Evolutionary conservation across 2,888 invertebrate genomes (phyloP).

Genomic region (Bruchidius siliquastri): DNA sequence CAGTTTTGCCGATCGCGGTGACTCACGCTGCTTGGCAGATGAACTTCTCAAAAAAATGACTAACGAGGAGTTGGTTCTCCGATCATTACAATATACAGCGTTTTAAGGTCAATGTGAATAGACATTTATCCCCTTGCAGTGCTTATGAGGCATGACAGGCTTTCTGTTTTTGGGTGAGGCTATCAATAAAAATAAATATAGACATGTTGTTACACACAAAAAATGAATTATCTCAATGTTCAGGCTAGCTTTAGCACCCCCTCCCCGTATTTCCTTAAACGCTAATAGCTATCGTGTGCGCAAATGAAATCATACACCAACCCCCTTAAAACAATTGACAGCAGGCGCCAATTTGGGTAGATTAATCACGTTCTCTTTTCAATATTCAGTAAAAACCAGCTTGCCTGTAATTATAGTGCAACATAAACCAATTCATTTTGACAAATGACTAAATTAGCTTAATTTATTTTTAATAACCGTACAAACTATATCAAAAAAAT

Average conservation of each 20-base stretch:
- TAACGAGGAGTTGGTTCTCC: too few species aligned
- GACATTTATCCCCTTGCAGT: too few species aligned
- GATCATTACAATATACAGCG: too few species aligned
- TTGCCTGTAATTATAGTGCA: slow-evolving; percentile 2
- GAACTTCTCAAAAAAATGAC: too few species aligned
- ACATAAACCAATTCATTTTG: slow-evolving; percentile 21
- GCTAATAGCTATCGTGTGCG: slow-evolving; percentile 3
- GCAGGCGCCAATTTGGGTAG: slow-evolving; percentile 20
- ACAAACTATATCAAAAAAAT: not conserved
- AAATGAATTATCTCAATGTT: not conserved
- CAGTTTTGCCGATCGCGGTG: too few species aligned
- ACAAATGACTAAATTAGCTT: slow-evolving; percentile 37
- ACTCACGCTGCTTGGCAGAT: too few species aligned
- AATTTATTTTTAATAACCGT: slow-evolving; percentile 36
- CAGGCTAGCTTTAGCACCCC: not conserved
- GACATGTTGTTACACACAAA: too few species aligned
- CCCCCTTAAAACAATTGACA: slow-evolving; percentile 16
- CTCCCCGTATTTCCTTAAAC: not conserved
- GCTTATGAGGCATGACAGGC: too few species aligned
- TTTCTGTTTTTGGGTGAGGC: too few species aligned
- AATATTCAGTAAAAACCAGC: slow-evolving; percentile 16
- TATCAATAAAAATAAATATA: too few species aligned
- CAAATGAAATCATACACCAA: slow-evolving; percentile 13
- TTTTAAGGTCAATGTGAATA: too few species aligned
- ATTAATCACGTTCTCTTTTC: slow-evolving; percentile 23